Evolutionary conservation across 2,797 vertebrate species (phyloP), one percentile per base, ranked within the genome.

Genomic region (Decapterus maruadsi): DNA sequence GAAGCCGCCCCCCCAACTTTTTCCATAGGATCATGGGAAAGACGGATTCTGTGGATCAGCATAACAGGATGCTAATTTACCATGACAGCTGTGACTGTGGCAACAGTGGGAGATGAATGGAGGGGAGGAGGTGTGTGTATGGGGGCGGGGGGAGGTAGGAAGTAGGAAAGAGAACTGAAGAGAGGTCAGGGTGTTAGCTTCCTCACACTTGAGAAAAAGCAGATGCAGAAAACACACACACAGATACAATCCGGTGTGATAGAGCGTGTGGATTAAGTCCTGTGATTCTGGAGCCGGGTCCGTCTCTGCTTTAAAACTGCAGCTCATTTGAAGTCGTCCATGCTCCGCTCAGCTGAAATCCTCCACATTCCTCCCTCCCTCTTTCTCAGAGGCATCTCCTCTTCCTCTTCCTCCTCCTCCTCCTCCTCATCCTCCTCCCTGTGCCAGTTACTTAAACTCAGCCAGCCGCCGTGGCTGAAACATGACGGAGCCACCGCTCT

Each of bases 81-180:
- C 68, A 36, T 85, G 88, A 87, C 86, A 91, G 86, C 86, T 82
- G 83, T 82, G 77, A 83, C 87, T 29, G 43, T 22, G 54, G 78
- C 78, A 57, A 64, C 78, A 59, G 59, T 29, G 16, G 29, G 56
- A 59, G 82, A 75, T 90, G 76, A 91, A 89, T 88, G 76, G 68
- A 66, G 68, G 40, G 46, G 42, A 50, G 65, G 69, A 48, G 31
- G 43, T 40, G 48, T 58, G 61, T 57, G 45, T 55, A 14, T 31
- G 68, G 22, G 34, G 50, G 50, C 61, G 19, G 45, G 29, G 13
- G 42, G 22, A 53, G 55, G 38, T n/a, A 22, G 50, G 54, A 71
- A 54, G 58, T 61, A 13, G 63, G 57, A 70, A 6, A 56, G 63
- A 77, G 69, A 72, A 73, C 22, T 62, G n/a, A 38, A 40, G 31